A percentile compares a stretch with the other conserved stretches of the same genome.
These are phyloP conservation scores for Lycia hirtaria DNA, from an alignment of 2,888 invertebrate species.

Conservation along the genomic window DNA sequence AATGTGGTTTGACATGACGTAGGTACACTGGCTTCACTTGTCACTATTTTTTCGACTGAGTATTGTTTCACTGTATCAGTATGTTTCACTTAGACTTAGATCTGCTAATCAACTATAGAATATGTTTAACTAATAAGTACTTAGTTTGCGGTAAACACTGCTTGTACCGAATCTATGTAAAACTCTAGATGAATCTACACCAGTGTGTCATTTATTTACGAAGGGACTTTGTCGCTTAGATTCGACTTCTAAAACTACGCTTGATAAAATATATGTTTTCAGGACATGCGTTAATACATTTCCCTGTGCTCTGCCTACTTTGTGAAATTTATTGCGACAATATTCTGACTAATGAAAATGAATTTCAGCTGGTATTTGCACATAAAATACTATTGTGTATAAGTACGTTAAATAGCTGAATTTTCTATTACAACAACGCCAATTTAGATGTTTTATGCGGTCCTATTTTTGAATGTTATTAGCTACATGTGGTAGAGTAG, in stretches of 20 bases:
- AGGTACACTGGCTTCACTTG: conserved; percentile 46
- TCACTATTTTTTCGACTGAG: conserved; percentile 43
- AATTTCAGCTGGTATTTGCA: conserved; percentile 9
- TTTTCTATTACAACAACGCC: neutral
- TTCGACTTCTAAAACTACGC: neutral
- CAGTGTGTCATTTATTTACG: conserved; percentile 6
- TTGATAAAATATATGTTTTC: neutral
- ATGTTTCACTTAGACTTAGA: conserved; percentile 45
- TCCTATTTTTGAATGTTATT: neutral
- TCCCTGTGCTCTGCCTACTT: neutral
- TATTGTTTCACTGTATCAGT: conserved; percentile 44
- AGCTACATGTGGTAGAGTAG: conserved; percentile 5
- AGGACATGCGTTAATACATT: neutral
- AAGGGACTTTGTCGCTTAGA: conserved; percentile 7
- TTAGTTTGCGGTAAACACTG: conserved; percentile 39
- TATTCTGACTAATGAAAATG: conserved; percentile 2
- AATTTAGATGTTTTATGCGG: neutral
- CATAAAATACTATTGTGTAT: neutral
- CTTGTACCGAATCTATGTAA: conserved; percentile 27
- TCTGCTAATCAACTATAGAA: conserved; percentile 39
- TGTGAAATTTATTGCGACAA: conserved; percentile 2
- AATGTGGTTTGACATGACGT: conserved; percentile 50
- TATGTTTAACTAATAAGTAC: conserved; percentile 31
- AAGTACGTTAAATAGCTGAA: neutral
- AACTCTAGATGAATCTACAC: conserved; percentile 14